Evolutionary conservation across 2,113 vertebrate genomes (phyloP).

Genomic region (Sarotherodon lohbergeri): DNA sequence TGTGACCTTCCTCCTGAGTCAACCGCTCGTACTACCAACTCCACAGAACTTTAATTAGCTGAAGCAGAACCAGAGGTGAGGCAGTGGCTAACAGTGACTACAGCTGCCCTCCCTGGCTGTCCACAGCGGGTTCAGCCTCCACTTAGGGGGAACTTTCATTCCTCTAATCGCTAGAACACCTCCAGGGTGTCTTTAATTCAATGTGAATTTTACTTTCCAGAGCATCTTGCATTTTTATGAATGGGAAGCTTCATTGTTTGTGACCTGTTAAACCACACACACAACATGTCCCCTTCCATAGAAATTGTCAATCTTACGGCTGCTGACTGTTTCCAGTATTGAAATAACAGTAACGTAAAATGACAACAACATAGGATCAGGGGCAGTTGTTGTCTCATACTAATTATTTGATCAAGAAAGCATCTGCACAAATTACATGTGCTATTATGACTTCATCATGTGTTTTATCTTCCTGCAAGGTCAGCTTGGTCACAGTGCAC

Average conservation of each 20-base stretch:
- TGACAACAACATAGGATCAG: background rate
- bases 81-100: background rate
- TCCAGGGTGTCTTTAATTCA: slow-evolving; percentile 33
- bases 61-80: background rate
- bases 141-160: background rate
- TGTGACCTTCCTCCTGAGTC: slow-evolving; percentile 65
- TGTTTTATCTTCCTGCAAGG: background rate
- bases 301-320: background rate
- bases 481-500: background rate
- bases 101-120: background rate
- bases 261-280: background rate
- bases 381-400: background rate
- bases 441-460: background rate
- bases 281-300: background rate
- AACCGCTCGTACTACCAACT: background rate
- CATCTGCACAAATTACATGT: background rate
- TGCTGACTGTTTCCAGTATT: slow-evolving; percentile 10
- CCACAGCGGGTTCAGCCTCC: background rate
- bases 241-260: slow-evolving; percentile 21
- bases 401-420: background rate
- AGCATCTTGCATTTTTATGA: slow-evolving; percentile 13
- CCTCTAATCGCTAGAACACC: slow-evolving; percentile 4
- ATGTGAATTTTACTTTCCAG: slow-evolving; percentile 28
- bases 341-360: slow-evolving; percentile 17
- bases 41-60: background rate